These are phyloP conservation scores for Eupithecia subfuscata DNA, from an alignment of 2,888 invertebrate species.

Conservation along the genomic window DNA sequence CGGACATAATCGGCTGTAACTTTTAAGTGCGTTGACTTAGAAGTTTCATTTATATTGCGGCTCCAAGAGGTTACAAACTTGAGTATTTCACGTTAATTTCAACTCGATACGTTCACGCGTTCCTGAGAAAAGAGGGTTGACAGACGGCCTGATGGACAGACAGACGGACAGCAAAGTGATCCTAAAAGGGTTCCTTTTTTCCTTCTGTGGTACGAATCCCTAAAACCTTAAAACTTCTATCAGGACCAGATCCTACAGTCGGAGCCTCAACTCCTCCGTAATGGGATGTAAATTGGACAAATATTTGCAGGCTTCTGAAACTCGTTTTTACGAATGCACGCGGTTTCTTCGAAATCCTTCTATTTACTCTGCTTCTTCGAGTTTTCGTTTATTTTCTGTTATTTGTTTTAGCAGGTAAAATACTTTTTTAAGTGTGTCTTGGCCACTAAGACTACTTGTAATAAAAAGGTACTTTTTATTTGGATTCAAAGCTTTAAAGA, in stretches of 20 bases:
- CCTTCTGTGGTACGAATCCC: too few relatives aligned
- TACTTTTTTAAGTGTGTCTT: not conserved
- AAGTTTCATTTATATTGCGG: too few relatives aligned
- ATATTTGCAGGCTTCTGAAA: conserved; percentile 43
- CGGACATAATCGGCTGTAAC: too few relatives aligned
- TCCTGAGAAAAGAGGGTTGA: too few relatives aligned
- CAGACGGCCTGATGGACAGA: too few relatives aligned
- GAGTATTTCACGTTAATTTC: too few relatives aligned
- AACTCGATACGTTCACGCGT: too few relatives aligned
- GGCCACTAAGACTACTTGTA: not conserved
- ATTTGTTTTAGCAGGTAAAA: conserved; percentile 16
- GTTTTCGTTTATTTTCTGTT: conserved; percentile 27
- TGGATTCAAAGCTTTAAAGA: not conserved
- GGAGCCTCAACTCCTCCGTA: conserved; percentile 27
- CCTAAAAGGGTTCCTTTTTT: too few relatives aligned
- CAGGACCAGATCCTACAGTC: not conserved
- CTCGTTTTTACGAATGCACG: conserved; percentile 43
- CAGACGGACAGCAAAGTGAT: too few relatives aligned
- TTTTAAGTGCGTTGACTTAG: too few relatives aligned
- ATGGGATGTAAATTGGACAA: conserved; percentile 51
- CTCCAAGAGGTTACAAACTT: too few relatives aligned
- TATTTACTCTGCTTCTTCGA: conserved; percentile 20
- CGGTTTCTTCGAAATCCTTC: conserved; percentile 21
- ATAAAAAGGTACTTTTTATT: not conserved
- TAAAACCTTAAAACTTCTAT: not conserved